These are phyloP conservation scores for Drosophila percnosoma DNA, from an alignment of 2,888 invertebrate species.

Conservation along the genomic window DNA sequence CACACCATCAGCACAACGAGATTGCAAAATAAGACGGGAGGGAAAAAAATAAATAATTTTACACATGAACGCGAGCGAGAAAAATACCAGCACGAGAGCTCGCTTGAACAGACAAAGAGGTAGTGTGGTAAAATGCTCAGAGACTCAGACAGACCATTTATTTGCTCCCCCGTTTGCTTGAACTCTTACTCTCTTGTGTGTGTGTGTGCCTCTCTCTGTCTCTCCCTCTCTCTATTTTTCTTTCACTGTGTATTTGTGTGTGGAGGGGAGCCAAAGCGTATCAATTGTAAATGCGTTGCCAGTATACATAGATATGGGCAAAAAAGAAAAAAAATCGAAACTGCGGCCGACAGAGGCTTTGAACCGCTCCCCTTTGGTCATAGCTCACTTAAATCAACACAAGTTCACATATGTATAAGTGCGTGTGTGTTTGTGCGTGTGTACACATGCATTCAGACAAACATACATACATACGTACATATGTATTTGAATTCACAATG, in stretches of 20 bases:
- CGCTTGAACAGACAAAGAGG: conserved; percentile 70
- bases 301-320: conserved; percentile 70
- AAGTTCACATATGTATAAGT: conserved; percentile 47
- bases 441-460: conserved; percentile 28
- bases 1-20: conserved; percentile 19
- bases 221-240: conserved; percentile 24
- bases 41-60: conserved; percentile 63
- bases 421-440: conserved; percentile 16
- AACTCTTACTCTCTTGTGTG: conserved; percentile 47
- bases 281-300: conserved; percentile 64
- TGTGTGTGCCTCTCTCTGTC: conserved; percentile 17
- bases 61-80: conserved; percentile 61
- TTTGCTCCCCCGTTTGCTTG: conserved; percentile 49
- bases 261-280: conserved; percentile 39
- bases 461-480: conserved; percentile 37
- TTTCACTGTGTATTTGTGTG: conserved; percentile 36
- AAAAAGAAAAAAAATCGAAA: conserved; percentile 72
- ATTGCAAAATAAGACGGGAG: conserved; percentile 52
- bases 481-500: conserved; percentile 67
- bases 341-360: conserved; percentile 55
- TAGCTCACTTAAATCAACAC: conserved; percentile 65
- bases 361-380: conserved; percentile 60
- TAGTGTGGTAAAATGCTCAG: conserved; percentile 69
- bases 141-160: conserved; percentile 58
- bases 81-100: conserved; percentile 68